These are phyloP conservation scores for Itoplectis maculator DNA, from an alignment of 2,888 invertebrate species.

Conservation along the genomic window DNA sequence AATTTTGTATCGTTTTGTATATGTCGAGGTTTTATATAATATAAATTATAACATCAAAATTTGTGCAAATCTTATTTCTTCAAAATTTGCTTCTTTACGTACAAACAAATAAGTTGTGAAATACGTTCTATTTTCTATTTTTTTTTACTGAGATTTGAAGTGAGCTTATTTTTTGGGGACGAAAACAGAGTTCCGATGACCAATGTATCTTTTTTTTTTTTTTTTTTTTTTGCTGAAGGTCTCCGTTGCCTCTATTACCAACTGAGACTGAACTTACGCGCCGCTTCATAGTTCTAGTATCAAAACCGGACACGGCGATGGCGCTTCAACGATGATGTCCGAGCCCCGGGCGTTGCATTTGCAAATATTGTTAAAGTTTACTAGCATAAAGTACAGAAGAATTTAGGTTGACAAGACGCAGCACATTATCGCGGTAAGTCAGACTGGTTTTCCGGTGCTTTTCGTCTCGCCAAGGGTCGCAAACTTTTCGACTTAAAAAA, in stretches of 20 bases:
- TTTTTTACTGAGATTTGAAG: too few species aligned
- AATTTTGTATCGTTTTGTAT: slow-evolving; percentile 33
- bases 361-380: slow-evolving; percentile 54
- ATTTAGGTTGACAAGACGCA: slow-evolving; percentile 17
- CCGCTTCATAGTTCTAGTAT: neutral
- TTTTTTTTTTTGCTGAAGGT: neutral
- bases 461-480: neutral
- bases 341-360: slow-evolving; percentile 20
- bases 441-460: neutral
- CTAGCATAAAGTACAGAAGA: slow-evolving; percentile 42
- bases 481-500: neutral
- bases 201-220: too few species aligned
- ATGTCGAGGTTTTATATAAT: neutral
- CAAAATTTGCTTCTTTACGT: too few species aligned
- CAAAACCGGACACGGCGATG: neutral
- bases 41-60: neutral
- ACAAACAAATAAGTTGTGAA: neutral
- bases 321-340: slow-evolving; percentile 4
- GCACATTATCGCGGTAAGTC: slow-evolving; percentile 39
- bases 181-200: too few species aligned
- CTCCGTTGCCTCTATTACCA: neutral
- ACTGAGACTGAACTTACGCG: neutral
- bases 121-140: too few species aligned
- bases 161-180: too few species aligned
- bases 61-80: neutral